Base-by-base conservation (phyloP, 2,888 invertebrate species). In the Oasisia sp. region DNA sequence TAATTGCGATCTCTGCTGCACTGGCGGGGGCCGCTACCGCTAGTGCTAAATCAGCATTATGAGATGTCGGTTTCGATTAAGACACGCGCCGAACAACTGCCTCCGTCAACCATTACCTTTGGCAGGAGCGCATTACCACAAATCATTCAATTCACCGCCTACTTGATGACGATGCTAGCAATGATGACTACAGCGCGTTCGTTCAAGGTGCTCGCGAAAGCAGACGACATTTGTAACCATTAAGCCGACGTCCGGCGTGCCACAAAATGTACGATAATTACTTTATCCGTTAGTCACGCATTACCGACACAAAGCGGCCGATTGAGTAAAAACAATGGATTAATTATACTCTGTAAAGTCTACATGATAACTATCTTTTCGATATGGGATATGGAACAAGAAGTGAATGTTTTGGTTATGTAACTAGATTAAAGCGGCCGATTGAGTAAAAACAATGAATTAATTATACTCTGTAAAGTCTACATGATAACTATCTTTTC, bases 151-250 rank as follows among this genome's bases (percentile, higher is more conserved):
- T 74, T 74, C 74, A 27, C 74, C 74, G 74, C 27, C 74, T 74
- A 74, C 74, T 74, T 74, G 74, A 7, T 74, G 74, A 74, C 74
- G 19, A 19, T 19, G 74, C 74, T 74, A 19, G 19, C 74, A 27
- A 74, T 74, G 74, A 74, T 2, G 74, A 74, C 74, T 74, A 14
- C 74, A n/a, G 74, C 27, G 74, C 74, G 74, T 19, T 74, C 74
- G n/a, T 74, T n/a, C 74, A 74, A 74, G 74, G 50, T 50, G 50
- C 74, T 74, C 74, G 74, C 74, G 74, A n/a, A 74, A 74, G 74
- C 74, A 74, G 74, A 74, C n/a, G 74, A 74, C 74, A 74, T 74
- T 74, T 74, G 74, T 74, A 74, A 27, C 74, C 74, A 74, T 74
- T 74, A 74, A 7, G 14, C 19, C 27, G 74, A 74, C 74, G 74